Evolutionary conservation across 2,888 invertebrate species (phyloP).

Genomic region (Julus scandinavius): DNA sequence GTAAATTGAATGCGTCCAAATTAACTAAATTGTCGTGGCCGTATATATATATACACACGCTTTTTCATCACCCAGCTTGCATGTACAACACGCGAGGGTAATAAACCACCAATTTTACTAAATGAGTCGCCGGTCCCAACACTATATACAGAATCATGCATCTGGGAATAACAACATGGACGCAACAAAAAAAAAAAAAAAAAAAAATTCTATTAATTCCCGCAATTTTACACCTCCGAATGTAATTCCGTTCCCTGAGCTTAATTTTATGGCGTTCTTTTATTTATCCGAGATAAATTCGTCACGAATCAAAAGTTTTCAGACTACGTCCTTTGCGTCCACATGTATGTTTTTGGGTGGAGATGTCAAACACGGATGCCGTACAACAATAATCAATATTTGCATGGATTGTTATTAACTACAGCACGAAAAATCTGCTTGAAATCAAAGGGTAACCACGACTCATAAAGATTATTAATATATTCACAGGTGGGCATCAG

Average conservation of each 20-base stretch:
- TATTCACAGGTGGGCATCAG: constrained; percentile 29
- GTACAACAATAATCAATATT: constrained; percentile 1
- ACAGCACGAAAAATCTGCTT: neutral
- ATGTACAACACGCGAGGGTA: constrained; percentile 33
- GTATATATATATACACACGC: neutral
- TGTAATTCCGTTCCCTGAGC: neutral
- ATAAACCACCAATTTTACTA: constrained; percentile 32
- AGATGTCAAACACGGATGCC: constrained; percentile 29
- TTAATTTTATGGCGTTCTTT: neutral
- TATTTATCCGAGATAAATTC: neutral
- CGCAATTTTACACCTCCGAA: constrained; percentile 28
- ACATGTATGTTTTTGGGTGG: neutral
- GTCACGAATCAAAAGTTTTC: constrained; percentile 34
- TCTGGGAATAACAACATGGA: neutral
- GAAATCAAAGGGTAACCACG: constrained; percentile 19
- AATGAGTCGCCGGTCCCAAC: constrained; percentile 15
- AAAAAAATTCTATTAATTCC: neutral
- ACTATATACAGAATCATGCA: neutral
- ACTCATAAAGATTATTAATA: constrained; percentile 29
- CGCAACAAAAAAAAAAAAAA: neutral
- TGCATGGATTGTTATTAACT: constrained; percentile 2
- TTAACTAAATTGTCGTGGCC: constrained; percentile 24
- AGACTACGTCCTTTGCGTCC: neutral
- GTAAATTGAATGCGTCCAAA: constrained; percentile 1
- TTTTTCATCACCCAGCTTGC: neutral